Conservation (phyloP, 2,888 invertebrate genomes). For the Argynnis bischoffii region DNA sequence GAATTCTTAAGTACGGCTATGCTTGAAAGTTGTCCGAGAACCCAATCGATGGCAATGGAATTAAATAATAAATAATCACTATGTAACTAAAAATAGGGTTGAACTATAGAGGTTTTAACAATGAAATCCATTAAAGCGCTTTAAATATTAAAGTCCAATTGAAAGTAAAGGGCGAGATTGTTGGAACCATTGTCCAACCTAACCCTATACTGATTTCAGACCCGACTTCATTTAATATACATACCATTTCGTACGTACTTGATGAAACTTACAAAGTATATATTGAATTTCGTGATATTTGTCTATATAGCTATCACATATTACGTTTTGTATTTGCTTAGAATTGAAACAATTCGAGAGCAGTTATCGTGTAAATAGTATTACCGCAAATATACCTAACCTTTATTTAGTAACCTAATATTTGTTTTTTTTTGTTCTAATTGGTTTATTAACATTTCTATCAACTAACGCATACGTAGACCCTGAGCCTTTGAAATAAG, state of each 20-base stretch:
- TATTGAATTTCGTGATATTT: constrained; percentile 9
- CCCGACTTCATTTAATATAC: constrained; percentile 78
- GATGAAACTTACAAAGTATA: constrained; percentile 24
- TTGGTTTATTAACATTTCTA: too few species aligned
- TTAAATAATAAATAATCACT: constrained; percentile 39
- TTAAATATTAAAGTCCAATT: constrained; percentile 81
- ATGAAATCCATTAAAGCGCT: constrained; percentile 79
- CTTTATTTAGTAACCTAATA: neutral
- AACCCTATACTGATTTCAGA: constrained; percentile 75
- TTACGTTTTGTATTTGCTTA: neutral
- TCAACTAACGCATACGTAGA: too few species aligned
- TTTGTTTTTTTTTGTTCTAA: too few species aligned
- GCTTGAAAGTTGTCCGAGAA: constrained; percentile 50
- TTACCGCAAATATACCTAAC: constrained; percentile 1
- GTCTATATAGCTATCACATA: constrained; percentile 4
- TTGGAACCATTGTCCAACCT: constrained; percentile 76
- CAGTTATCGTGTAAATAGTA: constrained; percentile 11
- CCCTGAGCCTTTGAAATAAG: too few species aligned
- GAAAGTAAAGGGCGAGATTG: constrained; percentile 78
- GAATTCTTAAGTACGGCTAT: constrained; percentile 45
- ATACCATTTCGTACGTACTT: constrained; percentile 46
- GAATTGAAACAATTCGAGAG: constrained; percentile 5
- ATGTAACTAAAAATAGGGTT: constrained; percentile 41
- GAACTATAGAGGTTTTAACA: constrained; percentile 55
- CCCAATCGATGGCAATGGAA: constrained; percentile 39